Conservation (phyloP, 2,113 vertebrate genomes). For the Pipra filicauda region DNA sequence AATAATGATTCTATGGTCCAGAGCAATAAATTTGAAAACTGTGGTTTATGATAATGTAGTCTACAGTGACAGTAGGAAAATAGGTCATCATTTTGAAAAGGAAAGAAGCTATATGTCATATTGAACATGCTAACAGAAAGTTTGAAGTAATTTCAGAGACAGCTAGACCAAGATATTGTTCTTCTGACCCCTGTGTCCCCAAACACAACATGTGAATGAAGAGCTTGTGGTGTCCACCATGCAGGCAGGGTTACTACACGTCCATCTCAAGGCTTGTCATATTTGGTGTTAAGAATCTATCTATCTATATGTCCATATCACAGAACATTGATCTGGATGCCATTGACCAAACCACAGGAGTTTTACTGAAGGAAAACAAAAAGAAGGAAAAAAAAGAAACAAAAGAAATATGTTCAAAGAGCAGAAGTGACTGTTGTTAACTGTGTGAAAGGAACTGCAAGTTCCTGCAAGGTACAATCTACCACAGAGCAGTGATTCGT, state of each 20-base stretch:
- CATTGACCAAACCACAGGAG: neutral
- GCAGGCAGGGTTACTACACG: neutral
- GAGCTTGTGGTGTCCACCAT: neutral
- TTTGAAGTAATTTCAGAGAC: neutral
- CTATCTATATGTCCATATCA: neutral
- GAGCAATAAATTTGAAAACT: slow-evolving; percentile 45
- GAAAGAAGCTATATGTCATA: slow-evolving; percentile 20
- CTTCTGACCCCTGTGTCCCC: neutral
- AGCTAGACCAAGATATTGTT: neutral
- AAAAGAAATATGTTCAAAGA: neutral
- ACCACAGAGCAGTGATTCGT: neutral
- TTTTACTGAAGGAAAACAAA: neutral
- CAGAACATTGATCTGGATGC: neutral
- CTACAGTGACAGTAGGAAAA: slow-evolving; percentile 54
- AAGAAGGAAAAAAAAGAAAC: fast-evolving
- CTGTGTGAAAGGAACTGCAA: neutral
- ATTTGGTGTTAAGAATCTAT: neutral
- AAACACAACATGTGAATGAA: neutral
- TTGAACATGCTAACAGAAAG: neutral
- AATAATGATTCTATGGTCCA: slow-evolving; percentile 38
- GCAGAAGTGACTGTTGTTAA: neutral
- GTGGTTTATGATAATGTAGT: slow-evolving; percentile 49
- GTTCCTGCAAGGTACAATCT: neutral
- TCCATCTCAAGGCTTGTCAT: neutral
- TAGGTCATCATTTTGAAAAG: slow-evolving; percentile 52